Base-by-base conservation (phyloP, 2,797 vertebrate species). In the Dipus sagitta region DNA sequence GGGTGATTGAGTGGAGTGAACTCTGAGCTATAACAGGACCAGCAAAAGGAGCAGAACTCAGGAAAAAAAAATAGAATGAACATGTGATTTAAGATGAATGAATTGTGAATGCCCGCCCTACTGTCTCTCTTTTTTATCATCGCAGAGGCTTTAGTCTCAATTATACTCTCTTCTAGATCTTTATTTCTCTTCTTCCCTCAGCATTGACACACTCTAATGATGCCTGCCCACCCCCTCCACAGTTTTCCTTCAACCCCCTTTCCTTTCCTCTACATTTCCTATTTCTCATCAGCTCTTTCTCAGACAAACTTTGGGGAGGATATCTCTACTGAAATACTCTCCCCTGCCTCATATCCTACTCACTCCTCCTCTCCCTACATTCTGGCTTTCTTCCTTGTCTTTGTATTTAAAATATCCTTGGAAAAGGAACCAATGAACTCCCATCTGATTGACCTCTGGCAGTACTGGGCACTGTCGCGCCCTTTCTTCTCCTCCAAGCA, bases 41-140 rank as follows among this genome's bases (percentile, higher is more conserved):
- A 42, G 76, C 6, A 32, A 77, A 65, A 86, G 11, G 34, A 83
- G 47, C 72, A 94, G 58, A 78, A 30, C n/a, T 78, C 20, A 70
- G 54, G 54, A 28, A 74, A 76, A 74, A 76, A 92, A 77, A 79
- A 60, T 30, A 7, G n/a, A 32, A 11, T 60, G 24, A 76, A 42
- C 13, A 11, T 23, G 21, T 38, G 32, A 71, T 47, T 87, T 65
- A 71, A 70, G 79, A 12, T 28, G 38, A 74, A 64, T 21, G 60
- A 76, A 11, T 68, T 47, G 23, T 68, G 54, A 76, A 54, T 47
- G 47, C 47, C 47, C 26, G 1, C 60, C 70, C 38, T 80, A 1
- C n/a, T 79, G 20, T 28, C 52, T 58, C 34, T 10, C 17, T 42
- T 20, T 70, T 71, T 86, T 85, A 47, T 65, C 24, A 2, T 24